These are phyloP conservation scores for Drosophila lacertosa DNA, from an alignment of 1,140 invertebrate species.

Conservation along the genomic window DNA sequence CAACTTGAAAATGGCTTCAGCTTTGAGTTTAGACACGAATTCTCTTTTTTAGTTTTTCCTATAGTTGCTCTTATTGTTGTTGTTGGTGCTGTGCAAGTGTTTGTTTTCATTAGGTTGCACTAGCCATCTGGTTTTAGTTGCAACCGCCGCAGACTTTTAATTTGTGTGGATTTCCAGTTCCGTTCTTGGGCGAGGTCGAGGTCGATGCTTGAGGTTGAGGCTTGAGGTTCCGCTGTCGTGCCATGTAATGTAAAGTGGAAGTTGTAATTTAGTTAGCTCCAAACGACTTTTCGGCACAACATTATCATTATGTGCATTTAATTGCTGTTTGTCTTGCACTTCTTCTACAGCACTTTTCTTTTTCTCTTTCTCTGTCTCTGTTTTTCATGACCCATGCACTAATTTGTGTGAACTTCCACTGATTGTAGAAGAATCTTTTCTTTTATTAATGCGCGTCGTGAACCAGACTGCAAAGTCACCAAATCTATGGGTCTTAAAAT, in stretches of 20 bases:
- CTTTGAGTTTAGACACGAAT: slow-evolving; percentile 28
- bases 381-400: slow-evolving; percentile 41
- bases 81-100: slow-evolving; percentile 37
- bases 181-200: slow-evolving; percentile 47
- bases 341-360: slow-evolving; percentile 20
- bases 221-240: slow-evolving; percentile 55
- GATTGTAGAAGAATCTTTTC: slow-evolving; percentile 28
- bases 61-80: slow-evolving; percentile 14
- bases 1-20: slow-evolving; percentile 50
- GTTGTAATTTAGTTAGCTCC: slow-evolving; percentile 79
- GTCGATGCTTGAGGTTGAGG: slow-evolving; percentile 30
- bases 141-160: slow-evolving; percentile 74
- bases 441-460: slow-evolving; percentile 16
- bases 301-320: slow-evolving; percentile 81
- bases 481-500: not conserved
- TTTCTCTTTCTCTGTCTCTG: not conserved
- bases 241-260: slow-evolving; percentile 78
- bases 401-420: slow-evolving; percentile 73
- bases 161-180: slow-evolving; percentile 71
- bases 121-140: slow-evolving; percentile 68
- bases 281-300: slow-evolving; percentile 81
- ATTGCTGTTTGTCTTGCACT: slow-evolving; percentile 73
- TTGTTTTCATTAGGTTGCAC: slow-evolving; percentile 78
- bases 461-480: not conserved
- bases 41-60: slow-evolving; percentile 33